A percentile compares a stretch with the other conserved stretches of the same genome.
Evolutionary conservation across 2,113 vertebrate species (phyloP).

Genomic region (Bothrops jararaca): DNA sequence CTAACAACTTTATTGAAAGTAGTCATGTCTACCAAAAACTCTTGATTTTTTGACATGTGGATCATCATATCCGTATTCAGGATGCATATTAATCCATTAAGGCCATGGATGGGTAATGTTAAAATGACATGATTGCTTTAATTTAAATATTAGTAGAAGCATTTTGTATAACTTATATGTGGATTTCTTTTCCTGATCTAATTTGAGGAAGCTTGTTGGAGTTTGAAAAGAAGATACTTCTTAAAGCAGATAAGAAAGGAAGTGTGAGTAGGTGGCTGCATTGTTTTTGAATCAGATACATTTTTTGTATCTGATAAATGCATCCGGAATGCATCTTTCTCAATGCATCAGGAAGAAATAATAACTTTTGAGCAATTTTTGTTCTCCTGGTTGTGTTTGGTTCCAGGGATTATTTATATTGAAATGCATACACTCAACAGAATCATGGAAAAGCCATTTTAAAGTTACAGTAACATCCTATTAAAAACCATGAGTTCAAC

Average conservation of each 20-base stretch:
- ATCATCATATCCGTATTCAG: constrained; percentile 25
- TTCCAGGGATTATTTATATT: not conserved
- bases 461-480: not conserved
- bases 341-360: not conserved
- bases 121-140: constrained; percentile 60
- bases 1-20: not conserved
- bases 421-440: not conserved
- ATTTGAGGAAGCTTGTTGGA: constrained; percentile 53
- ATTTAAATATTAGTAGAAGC: constrained; percentile 65
- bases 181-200: constrained; percentile 63
- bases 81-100: constrained; percentile 50
- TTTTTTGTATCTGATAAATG: not conserved
- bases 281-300: not conserved
- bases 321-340: not conserved
- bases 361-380: not conserved
- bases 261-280: not conserved
- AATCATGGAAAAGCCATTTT: not conserved
- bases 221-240: constrained; percentile 30
- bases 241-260: constrained; percentile 1
- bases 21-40: not conserved
- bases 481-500: not conserved
- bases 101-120: constrained; percentile 55
- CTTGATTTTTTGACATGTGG: constrained; percentile 37
- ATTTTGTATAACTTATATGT: constrained; percentile 54
- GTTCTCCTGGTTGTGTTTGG: not conserved